Conservation (phyloP, 2,113 vertebrate genomes). For the Dermatemys mawii region DNA sequence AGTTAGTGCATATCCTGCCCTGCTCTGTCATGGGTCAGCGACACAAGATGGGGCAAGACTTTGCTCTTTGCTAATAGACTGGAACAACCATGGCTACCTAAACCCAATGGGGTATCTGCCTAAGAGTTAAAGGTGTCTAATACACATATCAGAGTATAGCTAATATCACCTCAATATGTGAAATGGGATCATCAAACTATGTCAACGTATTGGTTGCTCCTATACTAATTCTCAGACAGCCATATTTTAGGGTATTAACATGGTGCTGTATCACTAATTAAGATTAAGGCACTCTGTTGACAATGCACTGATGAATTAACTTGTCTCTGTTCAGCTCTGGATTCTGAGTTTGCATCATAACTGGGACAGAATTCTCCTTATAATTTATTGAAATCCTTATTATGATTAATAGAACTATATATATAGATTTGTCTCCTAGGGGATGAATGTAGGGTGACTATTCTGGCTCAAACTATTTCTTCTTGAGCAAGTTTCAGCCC, state of each 20-base stretch:
- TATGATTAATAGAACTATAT: conserved; percentile 56
- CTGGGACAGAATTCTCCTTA: conserved; percentile 11
- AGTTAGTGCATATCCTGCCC: background rate
- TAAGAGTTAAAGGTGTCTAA: background rate
- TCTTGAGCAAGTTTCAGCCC: background rate
- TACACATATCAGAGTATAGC: background rate
- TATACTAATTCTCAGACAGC: background rate
- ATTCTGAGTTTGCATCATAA: background rate
- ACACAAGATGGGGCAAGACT: background rate
- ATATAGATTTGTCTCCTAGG: conserved; percentile 5
- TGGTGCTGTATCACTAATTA: conserved; percentile 36
- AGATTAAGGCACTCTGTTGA: conserved; percentile 40
- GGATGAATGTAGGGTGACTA: background rate
- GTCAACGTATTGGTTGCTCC: conserved; percentile 27
- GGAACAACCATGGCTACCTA: background rate
- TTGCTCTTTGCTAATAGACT: background rate
- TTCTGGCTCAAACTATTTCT: background rate
- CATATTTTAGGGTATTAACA: conserved; percentile 15
- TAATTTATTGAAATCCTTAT: conserved; percentile 56
- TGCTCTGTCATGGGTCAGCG: background rate
- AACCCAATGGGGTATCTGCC: background rate
- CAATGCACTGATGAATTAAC: conserved; percentile 49
- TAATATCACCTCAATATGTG: background rate
- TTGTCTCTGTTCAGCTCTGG: background rate
- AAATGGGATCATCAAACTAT: conserved; percentile 10